phyloP scores from a whole-genome alignment of 2,113 vertebrate genomes.

The Trogon surrucura region DNA sequence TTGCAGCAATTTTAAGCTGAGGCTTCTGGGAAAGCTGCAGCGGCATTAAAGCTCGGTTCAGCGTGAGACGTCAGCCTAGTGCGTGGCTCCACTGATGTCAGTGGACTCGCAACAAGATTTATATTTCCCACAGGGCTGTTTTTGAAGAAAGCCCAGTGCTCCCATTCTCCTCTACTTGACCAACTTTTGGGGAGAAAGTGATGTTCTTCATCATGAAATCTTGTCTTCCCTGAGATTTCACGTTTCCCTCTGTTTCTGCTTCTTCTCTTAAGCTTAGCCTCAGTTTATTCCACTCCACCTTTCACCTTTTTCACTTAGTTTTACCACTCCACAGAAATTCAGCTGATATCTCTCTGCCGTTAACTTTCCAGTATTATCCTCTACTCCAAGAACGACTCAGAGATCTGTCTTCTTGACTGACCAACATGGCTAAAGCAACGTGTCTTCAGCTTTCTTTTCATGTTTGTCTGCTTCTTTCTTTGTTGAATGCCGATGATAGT shows the following conservation, averaged over 20 bases:
- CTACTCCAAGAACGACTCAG: neutral
- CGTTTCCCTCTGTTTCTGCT: neutral
- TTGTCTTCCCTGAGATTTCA: neutral
- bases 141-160: neutral
- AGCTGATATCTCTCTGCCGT: neutral
- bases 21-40: neutral
- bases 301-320: neutral
- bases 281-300: neutral
- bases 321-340: neutral
- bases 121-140: neutral
- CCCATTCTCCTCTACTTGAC: neutral
- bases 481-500: neutral
- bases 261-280: neutral
- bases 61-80: neutral
- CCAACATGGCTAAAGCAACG: neutral
- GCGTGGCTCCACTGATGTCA: neutral
- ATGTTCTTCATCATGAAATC: neutral
- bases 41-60: rapidly evolving
- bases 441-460: neutral
- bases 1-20: neutral
- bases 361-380: neutral
- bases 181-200: neutral
- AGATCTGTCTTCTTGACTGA: neutral
- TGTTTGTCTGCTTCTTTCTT: neutral
- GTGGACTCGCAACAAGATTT: rapidly evolving